Evolutionary conservation across 2,113 vertebrate species (phyloP).

Genomic region (Peromyscus leucopus): DNA sequence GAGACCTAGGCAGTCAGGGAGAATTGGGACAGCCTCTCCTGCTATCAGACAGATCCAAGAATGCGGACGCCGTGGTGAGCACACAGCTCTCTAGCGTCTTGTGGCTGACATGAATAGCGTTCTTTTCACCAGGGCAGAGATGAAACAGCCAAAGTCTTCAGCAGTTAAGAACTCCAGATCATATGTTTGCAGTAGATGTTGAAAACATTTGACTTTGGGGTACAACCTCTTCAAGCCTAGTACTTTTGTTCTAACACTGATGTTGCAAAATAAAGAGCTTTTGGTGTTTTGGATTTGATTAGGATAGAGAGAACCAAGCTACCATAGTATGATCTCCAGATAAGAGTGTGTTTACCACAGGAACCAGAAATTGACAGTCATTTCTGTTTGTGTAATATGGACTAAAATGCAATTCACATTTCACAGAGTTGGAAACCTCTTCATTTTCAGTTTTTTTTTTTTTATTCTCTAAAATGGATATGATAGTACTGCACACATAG

Average conservation of each 20-base stretch:
- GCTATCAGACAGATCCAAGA: conserved; percentile 85
- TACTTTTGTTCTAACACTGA: conserved; percentile 48
- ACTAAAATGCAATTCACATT: neutral
- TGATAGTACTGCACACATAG: neutral
- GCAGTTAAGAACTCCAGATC: conserved; percentile 68
- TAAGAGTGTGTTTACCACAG: neutral
- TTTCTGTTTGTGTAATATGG: neutral
- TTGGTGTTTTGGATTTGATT: conserved; percentile 40
- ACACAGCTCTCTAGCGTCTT: conserved; percentile 78
- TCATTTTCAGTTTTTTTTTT: neutral
- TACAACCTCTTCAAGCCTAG: conserved; percentile 47
- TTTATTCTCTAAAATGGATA: neutral
- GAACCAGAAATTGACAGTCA: neutral
- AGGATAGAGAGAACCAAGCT: conserved; percentile 6
- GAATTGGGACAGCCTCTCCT: conserved; percentile 71
- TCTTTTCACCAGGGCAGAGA: conserved; percentile 82
- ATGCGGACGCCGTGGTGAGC: conserved; percentile 82
- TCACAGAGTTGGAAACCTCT: neutral
- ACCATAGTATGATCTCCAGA: neutral
- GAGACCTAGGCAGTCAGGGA: conserved; percentile 63
- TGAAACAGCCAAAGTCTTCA: conserved; percentile 66
- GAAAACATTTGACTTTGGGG: conserved; percentile 40
- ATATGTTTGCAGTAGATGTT: conserved; percentile 56
- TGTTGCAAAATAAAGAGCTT: conserved; percentile 42
- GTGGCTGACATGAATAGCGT: conserved; percentile 83